phyloP scores from a whole-genome alignment of 2,113 vertebrate genomes.

The Psittacus erithacus region DNA sequence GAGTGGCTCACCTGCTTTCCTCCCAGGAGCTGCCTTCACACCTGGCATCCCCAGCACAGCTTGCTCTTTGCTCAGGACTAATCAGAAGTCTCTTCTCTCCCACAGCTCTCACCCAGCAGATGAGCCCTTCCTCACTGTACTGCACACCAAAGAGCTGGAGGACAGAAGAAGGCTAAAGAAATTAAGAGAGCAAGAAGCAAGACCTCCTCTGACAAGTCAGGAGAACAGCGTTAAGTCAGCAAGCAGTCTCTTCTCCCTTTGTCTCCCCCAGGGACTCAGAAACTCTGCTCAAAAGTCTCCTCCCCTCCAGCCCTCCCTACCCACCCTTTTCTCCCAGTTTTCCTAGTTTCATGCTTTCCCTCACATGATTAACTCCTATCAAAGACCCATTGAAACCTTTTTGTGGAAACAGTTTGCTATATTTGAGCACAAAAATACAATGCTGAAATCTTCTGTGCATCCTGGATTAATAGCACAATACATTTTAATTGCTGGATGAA shows the following conservation, averaged over 20 bases:
- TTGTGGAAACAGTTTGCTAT: not conserved
- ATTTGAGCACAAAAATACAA: not conserved
- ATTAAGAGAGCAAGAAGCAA: not conserved
- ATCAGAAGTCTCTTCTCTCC: not conserved
- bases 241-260: not conserved
- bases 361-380: not conserved
- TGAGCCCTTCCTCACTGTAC: not conserved
- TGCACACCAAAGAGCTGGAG: not conserved
- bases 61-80: not conserved
- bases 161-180: not conserved
- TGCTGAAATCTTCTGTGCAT: not conserved
- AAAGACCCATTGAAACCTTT: not conserved
- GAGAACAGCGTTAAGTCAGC: not conserved
- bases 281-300: not conserved
- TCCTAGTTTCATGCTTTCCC: not conserved
- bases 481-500: not conserved
- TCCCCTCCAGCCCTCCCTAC: not conserved
- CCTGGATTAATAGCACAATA: slow-evolving; percentile 19
- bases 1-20: not conserved
- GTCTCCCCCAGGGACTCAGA: fast-evolving
- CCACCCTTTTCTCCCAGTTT: not conserved
- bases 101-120: not conserved
- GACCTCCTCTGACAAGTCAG: not conserved
- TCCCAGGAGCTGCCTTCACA: not conserved
- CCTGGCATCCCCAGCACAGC: not conserved